Evolutionary conservation across 1,140 invertebrate genomes (phyloP), one percentile per base, ranked within the genome.

Genomic region (Cotesia glomerata): DNA sequence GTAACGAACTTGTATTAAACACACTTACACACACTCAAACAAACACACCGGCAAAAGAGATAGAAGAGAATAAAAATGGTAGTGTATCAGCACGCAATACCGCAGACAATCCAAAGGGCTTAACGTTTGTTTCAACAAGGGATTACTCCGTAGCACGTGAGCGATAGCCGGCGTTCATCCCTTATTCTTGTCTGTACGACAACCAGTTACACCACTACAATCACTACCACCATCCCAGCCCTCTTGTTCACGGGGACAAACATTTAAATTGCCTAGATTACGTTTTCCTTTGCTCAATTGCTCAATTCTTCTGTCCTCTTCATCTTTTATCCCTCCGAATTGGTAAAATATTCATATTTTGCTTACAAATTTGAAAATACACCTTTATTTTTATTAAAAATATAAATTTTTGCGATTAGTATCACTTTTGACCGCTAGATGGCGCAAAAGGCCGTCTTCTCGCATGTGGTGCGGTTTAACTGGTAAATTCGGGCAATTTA

Each of bases 221-320:
- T 45, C 39, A 45, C 39, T 45, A 45, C 39, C 39, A 45, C 39
- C 39, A 45, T 45, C 39, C 7, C 45, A 49, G 45, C 11, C 36
- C 26, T 16, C 61, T 14, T 52, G 5, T 73, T 69, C 64, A 63
- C 70, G 71, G 76, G 75, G 74, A 77, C 79, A 81, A 81, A 81
- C 80, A 81, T 81, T 81, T 81, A 81, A 81, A 81, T 81, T 81
- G 80, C 75, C 79, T 73, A 81, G 80, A 81, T 81, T 81, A 81
- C 36, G 36, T 35, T 39, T 49, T 65, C 35, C 39, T 26, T 26
- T 26, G 26, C 26, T 26, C 26, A 26, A 26, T 26, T 26, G 26
- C 26, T 26, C 26, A 26, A 26, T 26, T 26, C 26, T 65, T 65
- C 18, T 13, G 13, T 9, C 34, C 39, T 18, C 0, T 8, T 4